Evolutionary conservation across 2,797 vertebrate genomes (phyloP).

Genomic region (Anguilla obscura): DNA sequence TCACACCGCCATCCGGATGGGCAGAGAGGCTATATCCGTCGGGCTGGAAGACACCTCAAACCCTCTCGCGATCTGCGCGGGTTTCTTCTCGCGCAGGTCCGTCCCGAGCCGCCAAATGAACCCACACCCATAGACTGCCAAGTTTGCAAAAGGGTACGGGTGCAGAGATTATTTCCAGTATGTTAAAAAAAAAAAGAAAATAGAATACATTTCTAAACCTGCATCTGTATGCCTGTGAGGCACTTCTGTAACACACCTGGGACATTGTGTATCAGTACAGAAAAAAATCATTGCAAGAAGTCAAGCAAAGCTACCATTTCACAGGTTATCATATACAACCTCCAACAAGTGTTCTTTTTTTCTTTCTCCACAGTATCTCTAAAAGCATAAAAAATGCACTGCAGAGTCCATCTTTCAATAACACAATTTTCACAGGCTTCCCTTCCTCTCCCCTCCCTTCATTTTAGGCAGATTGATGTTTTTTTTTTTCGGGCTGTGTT

Average conservation of each 20-base stretch:
- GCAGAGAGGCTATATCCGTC: background rate
- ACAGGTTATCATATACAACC: background rate
- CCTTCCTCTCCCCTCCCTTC: background rate
- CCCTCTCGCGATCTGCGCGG: background rate
- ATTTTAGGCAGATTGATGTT: background rate
- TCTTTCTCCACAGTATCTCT: background rate
- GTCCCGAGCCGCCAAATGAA: background rate
- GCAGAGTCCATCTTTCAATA: background rate
- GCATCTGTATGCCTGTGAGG: background rate
- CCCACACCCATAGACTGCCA: background rate
- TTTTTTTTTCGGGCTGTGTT: background rate
- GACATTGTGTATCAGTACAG: background rate
- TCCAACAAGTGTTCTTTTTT: background rate
- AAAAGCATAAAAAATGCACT: background rate
- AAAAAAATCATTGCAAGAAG: slow-evolving; percentile 5
- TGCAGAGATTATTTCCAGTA: background rate
- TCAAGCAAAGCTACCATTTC: slow-evolving; percentile 3
- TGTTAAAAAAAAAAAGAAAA: background rate
- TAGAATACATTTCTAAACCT: background rate
- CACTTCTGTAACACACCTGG: background rate
- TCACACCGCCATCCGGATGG: slow-evolving; percentile 8
- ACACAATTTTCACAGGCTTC: background rate
- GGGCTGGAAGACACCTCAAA: background rate
- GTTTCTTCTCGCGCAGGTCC: background rate
- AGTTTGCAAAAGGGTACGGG: background rate